Percentiles rank a stretch among this genome's conserved stretches.
Evolutionary conservation across 2,113 vertebrate genomes (phyloP).

Genomic region (Zosterops hypoxanthus): DNA sequence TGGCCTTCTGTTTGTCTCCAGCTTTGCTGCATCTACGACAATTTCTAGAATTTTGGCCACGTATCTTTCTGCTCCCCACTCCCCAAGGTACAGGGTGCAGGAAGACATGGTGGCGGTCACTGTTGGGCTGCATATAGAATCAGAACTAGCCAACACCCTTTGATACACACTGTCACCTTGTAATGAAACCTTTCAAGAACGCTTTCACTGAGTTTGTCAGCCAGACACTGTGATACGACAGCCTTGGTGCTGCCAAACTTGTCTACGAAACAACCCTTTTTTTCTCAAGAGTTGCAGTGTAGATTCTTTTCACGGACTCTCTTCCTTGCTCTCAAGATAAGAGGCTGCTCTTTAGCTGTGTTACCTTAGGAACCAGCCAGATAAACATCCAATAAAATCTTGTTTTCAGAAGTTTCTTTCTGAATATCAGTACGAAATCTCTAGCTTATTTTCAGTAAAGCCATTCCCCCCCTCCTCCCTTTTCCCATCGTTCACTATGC

Average conservation of each 20-base stretch:
- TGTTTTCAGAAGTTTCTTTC: slow-evolving; percentile 60
- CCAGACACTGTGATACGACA: not conserved
- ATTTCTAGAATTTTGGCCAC: not conserved
- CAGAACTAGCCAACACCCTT: slow-evolving; percentile 9
- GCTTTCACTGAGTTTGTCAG: not conserved
- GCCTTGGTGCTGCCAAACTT: slow-evolving; percentile 8
- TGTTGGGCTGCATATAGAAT: not conserved
- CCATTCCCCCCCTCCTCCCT: not conserved
- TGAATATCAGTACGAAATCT: slow-evolving; percentile 30
- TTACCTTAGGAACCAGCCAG: slow-evolving; percentile 57
- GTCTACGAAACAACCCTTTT: slow-evolving; percentile 16
- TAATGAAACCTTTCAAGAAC: not conserved
- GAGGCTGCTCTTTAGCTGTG: slow-evolving; percentile 56
- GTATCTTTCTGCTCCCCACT: not conserved
- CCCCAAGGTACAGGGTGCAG: not conserved
- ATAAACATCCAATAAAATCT: slow-evolving; percentile 43
- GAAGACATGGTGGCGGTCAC: not conserved
- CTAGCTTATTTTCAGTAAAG: slow-evolving; percentile 21
- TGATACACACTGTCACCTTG: not conserved
- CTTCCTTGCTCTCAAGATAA: slow-evolving; percentile 54
- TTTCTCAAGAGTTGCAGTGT: slow-evolving; percentile 29
- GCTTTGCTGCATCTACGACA: not conserved
- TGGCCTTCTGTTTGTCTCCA: not conserved
- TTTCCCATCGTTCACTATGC: not conserved
- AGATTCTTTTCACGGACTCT: slow-evolving; percentile 29